These are phyloP conservation scores for Myiothlypis chrysogaster DNA, from an alignment of 2,797 vertebrate species.

Conservation along the genomic window DNA sequence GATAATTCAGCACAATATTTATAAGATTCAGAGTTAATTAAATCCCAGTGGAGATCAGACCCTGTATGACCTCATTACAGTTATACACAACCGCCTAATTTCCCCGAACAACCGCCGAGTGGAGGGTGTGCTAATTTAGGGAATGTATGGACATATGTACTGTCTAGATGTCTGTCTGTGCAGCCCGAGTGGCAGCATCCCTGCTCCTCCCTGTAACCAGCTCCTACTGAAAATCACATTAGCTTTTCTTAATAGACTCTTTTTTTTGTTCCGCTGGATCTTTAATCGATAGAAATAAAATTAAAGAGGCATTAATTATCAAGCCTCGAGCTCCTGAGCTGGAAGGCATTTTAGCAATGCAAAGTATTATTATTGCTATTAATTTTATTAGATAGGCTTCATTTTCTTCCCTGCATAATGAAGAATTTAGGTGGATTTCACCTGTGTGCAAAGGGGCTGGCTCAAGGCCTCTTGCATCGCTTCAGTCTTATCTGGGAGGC, in stretches of 20 bases:
- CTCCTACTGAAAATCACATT: constrained; percentile 58
- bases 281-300: constrained; percentile 68
- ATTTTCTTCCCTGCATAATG: not conserved
- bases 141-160: constrained; percentile 55
- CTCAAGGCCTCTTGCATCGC: not conserved
- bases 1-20: constrained; percentile 74
- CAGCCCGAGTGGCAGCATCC: not conserved
- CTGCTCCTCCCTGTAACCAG: constrained; percentile 1
- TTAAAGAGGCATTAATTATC: constrained; percentile 65
- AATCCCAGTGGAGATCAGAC: constrained; percentile 73
- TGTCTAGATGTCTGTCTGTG: constrained; percentile 54
- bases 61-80: constrained; percentile 75
- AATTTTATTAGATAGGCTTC: constrained; percentile 50
- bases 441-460: not conserved
- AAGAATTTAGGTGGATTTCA: constrained; percentile 49
- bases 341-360: constrained; percentile 65
- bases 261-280: constrained; percentile 47
- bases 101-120: constrained; percentile 59
- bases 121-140: constrained; percentile 58
- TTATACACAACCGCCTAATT: constrained; percentile 68
- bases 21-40: constrained; percentile 77
- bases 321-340: constrained; percentile 44
- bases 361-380: constrained; percentile 59
- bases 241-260: constrained; percentile 59
- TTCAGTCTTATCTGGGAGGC: not conserved